phyloP scores from a whole-genome alignment of 35 echinoderm and acorn worm species.

The Acanthaster planci region DNA sequence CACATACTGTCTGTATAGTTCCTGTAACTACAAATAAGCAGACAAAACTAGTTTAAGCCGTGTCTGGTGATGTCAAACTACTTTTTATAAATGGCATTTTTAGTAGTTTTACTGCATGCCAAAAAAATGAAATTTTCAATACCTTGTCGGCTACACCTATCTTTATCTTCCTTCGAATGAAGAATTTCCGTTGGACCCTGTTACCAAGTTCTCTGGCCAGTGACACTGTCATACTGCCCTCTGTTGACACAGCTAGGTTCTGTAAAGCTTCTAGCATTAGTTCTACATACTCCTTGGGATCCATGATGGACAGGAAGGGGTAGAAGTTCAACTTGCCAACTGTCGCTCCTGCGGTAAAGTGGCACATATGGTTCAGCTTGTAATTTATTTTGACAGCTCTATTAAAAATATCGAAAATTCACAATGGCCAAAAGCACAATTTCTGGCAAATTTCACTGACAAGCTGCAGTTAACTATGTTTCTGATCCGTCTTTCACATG shows the following conservation, averaged over 20 bases:
- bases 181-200: constrained; percentile 46
- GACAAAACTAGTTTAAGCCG: not conserved
- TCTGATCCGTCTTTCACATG: too few relatives aligned
- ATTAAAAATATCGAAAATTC: not conserved
- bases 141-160: constrained; percentile 73
- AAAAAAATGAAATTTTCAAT: not conserved
- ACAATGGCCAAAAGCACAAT: not conserved
- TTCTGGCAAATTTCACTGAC: not conserved
- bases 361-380: too few relatives aligned
- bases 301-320: constrained; percentile 65
- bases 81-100: too few relatives aligned
- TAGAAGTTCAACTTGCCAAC: constrained; percentile 52
- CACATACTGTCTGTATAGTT: constrained; percentile 52
- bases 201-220: constrained; percentile 62
- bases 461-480: too few relatives aligned
- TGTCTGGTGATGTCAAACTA: too few relatives aligned
- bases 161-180: constrained; percentile 68
- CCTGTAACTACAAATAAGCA: constrained; percentile 23
- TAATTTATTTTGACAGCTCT: not conserved
- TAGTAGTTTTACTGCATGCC: not conserved
- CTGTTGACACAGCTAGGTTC: constrained; percentile 59
- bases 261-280: constrained; percentile 71
- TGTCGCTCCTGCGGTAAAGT: constrained; percentile 33
- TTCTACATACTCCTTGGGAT: constrained; percentile 61
- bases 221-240: constrained; percentile 65